phyloP scores from a whole-genome alignment of 2,797 vertebrate genomes.

The Bovichtus variegatus region DNA sequence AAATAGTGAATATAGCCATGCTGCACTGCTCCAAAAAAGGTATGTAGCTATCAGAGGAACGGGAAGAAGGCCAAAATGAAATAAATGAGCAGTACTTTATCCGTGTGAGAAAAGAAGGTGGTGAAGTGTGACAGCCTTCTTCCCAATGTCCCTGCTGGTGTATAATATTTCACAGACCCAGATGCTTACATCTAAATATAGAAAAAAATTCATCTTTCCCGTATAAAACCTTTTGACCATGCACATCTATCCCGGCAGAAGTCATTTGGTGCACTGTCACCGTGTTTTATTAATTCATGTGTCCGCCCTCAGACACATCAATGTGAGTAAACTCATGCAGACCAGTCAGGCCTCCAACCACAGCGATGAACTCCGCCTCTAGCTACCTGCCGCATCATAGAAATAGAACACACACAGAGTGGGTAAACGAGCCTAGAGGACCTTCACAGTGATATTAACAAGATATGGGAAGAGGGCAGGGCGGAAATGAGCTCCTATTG shows the following conservation, averaged over 20 bases:
- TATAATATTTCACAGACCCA: neutral
- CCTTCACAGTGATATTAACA: neutral
- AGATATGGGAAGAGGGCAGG: too few species aligned
- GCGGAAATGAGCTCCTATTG: neutral
- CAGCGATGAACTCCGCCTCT: neutral
- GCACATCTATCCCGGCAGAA: slow-evolving; percentile 1
- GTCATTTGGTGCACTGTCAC: slow-evolving; percentile 2
- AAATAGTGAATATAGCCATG: neutral
- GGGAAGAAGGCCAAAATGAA: neutral
- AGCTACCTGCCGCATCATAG: slow-evolving; percentile 2
- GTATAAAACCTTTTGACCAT: neutral
- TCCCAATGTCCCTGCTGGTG: neutral
- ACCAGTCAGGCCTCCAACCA: neutral
- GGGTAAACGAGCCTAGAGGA: neutral
- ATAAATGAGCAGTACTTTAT: neutral
- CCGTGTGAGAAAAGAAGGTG: neutral
- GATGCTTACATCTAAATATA: neutral
- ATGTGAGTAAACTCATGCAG: neutral
- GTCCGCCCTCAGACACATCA: slow-evolving; percentile 9
- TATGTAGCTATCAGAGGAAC: neutral
- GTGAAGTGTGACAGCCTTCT: neutral
- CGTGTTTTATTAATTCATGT: slow-evolving; percentile 3
- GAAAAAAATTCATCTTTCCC: neutral
- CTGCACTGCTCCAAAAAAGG: neutral
- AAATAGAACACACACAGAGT: slow-evolving; percentile 12